Conservation (phyloP, 1,140 invertebrate genomes). For the Plutomurus gul region DNA sequence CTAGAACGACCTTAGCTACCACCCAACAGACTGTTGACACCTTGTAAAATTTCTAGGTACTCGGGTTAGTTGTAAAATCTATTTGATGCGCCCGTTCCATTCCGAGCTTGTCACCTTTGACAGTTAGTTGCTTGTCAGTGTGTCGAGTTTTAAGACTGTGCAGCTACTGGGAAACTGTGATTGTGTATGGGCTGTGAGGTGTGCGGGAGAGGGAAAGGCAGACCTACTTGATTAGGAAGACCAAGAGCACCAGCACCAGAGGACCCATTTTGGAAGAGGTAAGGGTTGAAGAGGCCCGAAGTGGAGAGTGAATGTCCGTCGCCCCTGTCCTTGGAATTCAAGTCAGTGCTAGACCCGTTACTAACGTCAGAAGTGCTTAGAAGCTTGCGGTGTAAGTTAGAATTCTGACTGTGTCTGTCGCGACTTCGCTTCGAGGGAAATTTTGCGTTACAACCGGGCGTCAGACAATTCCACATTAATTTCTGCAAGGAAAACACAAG, state of each 20-base stretch:
- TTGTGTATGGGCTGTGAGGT: not conserved
- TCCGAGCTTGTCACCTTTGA: too few species aligned
- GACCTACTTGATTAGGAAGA: slow-evolving; percentile 34
- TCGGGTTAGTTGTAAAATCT: too few species aligned
- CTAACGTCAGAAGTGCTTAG: slow-evolving; percentile 66
- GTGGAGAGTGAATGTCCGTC: not conserved
- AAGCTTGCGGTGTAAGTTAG: slow-evolving; percentile 87
- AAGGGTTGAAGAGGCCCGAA: slow-evolving; percentile 33
- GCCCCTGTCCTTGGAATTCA: slow-evolving; percentile 22
- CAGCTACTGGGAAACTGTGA: not conserved
- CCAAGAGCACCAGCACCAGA: slow-evolving; percentile 10
- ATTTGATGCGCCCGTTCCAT: too few species aligned
- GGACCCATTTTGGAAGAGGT: slow-evolving; percentile 36
- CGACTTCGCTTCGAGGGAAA: slow-evolving; percentile 93
- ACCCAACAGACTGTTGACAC: too few species aligned
- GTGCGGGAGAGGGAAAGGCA: not conserved
- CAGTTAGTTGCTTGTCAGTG: too few species aligned
- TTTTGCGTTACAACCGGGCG: slow-evolving; percentile 93
- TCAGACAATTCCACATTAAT: slow-evolving; percentile 93
- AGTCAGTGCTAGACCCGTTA: slow-evolving; percentile 3
- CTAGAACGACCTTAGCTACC: too few species aligned
- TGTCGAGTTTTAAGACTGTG: too few species aligned
- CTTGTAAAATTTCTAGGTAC: too few species aligned
- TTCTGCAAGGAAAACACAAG: slow-evolving; percentile 39
- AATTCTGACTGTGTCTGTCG: slow-evolving; percentile 90